Percentiles rank a stretch among this genome's conserved stretches.
These are phyloP conservation scores for Glareola pratincola DNA, from an alignment of 2,113 vertebrate species.

Conservation along the genomic window DNA sequence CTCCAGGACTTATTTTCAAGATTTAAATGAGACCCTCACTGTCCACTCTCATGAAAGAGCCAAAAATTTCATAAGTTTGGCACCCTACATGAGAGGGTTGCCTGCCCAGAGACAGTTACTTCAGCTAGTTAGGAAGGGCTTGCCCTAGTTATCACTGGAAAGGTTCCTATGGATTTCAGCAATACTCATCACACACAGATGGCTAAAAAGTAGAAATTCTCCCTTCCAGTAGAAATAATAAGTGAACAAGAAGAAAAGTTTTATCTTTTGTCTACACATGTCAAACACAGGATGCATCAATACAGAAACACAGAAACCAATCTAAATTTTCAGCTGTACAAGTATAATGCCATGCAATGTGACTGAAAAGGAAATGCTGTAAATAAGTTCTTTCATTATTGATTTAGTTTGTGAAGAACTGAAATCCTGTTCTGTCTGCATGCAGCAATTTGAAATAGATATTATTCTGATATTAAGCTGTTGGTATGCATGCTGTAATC, in stretches of 20 bases:
- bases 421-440: background rate
- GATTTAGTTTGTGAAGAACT: background rate
- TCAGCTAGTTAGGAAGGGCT: background rate
- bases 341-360: background rate
- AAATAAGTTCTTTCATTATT: background rate
- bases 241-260: background rate
- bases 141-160: background rate
- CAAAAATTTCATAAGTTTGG: background rate
- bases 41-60: background rate
- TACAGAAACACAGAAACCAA: background rate
- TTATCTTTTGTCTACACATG: background rate
- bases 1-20: background rate
- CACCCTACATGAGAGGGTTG: background rate
- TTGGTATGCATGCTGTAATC: background rate
- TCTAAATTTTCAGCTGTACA: background rate
- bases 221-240: background rate
- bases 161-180: background rate
- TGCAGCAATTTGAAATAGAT: background rate
- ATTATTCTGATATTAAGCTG: background rate
- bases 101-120: background rate
- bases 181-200: background rate
- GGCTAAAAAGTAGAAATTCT: slow-evolving; percentile 34
- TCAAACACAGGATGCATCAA: background rate
- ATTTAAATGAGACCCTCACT: background rate
- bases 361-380: background rate